Evolutionary conservation across 2,797 vertebrate species (phyloP), one percentile per base, ranked within the genome.

Genomic region (Channa striata): DNA sequence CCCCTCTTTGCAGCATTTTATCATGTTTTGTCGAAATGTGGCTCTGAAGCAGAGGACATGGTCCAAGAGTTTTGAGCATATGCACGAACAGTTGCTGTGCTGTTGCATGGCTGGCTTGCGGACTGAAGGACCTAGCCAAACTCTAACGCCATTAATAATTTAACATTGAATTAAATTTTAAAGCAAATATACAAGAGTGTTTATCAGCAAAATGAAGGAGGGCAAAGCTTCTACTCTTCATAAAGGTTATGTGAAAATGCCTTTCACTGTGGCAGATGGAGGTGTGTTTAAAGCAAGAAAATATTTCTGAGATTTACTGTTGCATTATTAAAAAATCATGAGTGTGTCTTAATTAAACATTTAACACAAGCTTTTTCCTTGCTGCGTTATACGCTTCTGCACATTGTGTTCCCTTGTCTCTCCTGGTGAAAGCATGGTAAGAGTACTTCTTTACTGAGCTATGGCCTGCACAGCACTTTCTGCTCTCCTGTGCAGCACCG

Each of bases 81-180:
- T 52, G 43, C 72, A 62, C 54, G 44, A 73, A 71, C 46, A 62
- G 71, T 87, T 81, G 74, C 70, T 61, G 57, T 44, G 33, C 51
- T 75, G 59, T 83, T 87, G 74, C 82, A 81, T 76, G 72, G 71
- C 67, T 63, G 51, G 62, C 61, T 68, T 4, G 16, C 46, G 21
- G 77, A 74, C 59, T 54, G 12, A 43, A 69, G 66, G 78, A 63
- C 60, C 34, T 44, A 56, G 61, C 72, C 74, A 59, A 52, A 62
- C 73, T 81, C 60, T 56, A 73, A 63, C 58, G 21, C 14, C 48
- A 57, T 87, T 64, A 92, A 89, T 90, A 83, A 92, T 91, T 90
- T 56, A 92, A 37, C 8, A 43, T 2, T 7, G 44, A 77, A 79
- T 92, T 85, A 88, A 91, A 86, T 82, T 88, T 92, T 91, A 82